phyloP scores from a whole-genome alignment of 1,140 invertebrate genomes.

The Ruditapes philippinarum region DNA sequence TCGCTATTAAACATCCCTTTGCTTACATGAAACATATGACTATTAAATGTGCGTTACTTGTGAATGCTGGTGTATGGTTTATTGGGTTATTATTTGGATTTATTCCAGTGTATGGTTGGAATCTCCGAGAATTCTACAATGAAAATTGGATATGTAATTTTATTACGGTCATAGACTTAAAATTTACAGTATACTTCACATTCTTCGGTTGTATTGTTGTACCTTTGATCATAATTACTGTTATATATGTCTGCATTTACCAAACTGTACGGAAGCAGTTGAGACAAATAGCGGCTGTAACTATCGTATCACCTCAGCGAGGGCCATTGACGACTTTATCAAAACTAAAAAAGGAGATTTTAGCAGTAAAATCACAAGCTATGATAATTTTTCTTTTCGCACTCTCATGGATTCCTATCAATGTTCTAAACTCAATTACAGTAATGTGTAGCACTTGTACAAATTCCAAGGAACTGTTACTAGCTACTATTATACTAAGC shows the following conservation, averaged over 20 bases:
- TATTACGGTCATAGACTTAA: constrained; percentile 81
- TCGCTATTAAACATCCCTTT: constrained; percentile 83
- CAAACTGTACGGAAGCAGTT: constrained; percentile 79
- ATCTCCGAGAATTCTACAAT: constrained; percentile 69
- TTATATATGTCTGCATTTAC: constrained; percentile 84
- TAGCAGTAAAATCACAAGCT: constrained; percentile 83
- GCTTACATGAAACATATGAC: constrained; percentile 80
- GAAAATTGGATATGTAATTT: constrained; percentile 77
- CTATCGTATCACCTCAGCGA: constrained; percentile 66
- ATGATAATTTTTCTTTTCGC: constrained; percentile 82
- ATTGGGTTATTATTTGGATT: constrained; percentile 81
- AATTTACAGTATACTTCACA: constrained; percentile 85
- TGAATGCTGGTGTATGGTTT: constrained; percentile 78
- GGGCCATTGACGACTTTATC: constrained; percentile 46
- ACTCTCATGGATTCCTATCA: constrained; percentile 84
- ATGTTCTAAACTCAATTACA: constrained; percentile 81
- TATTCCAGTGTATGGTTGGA: constrained; percentile 84
- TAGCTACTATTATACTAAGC: constrained; percentile 89
- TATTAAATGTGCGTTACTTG: constrained; percentile 70
- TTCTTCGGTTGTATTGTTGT: constrained; percentile 83
- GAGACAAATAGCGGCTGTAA: constrained; percentile 75
- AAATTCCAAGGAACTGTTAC: constrained; percentile 77
- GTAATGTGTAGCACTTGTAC: constrained; percentile 67
- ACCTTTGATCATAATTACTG: constrained; percentile 82
- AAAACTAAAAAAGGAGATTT: constrained; percentile 77